Base-by-base conservation (phyloP, 2,797 vertebrate genomes). In the Aselliscus stoliczkanus region DNA sequence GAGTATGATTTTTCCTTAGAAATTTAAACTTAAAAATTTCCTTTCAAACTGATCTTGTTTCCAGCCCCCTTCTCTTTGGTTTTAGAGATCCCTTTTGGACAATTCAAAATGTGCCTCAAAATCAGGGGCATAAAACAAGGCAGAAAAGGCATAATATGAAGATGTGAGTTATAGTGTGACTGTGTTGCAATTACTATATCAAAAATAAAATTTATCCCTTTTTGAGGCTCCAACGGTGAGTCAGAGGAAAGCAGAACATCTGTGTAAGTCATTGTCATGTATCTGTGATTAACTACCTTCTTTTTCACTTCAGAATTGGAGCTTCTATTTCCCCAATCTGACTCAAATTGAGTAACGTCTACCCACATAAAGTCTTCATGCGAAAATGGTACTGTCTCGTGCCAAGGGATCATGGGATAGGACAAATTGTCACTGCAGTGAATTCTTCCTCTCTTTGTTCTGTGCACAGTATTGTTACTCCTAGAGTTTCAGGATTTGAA, bases 281-380 rank as follows among this genome's bases (percentile, higher is more conserved):
- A 69, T 89, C 65, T 85, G 50, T 94, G 95, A 96, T 96, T 94
- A 95, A 93, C 86, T 89, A 69, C 39, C 54, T 96, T 94, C 60
- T 86, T 92, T 91, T 91, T 72, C n/a, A 37, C 65, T 92, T 94
- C 60, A 80, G 34, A 96, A 81, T 54, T 89, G 92, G 76, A 94
- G 44, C 60, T 94, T 89, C 86, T 72, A 42, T 88, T 92, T 93
- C 75, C 60, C 76, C 1, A n/a, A 14, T 77, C 87, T 96, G 86
- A 93, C 89, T 96, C 93, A 96, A 90, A 96, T 54, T 97, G 75
- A 93, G 67, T 96, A 91, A 96, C 90, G 27, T 81, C 87, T 95
- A 84, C 70, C 65, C 60, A 93, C 42, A 72, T 85, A 94, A 96
- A 83, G 27, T 89, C 25, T 7, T 75, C 73, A 58, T 93, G 75